Evolutionary conservation across 2,888 invertebrate species (phyloP).

Genomic region (Sesamia inferens): DNA sequence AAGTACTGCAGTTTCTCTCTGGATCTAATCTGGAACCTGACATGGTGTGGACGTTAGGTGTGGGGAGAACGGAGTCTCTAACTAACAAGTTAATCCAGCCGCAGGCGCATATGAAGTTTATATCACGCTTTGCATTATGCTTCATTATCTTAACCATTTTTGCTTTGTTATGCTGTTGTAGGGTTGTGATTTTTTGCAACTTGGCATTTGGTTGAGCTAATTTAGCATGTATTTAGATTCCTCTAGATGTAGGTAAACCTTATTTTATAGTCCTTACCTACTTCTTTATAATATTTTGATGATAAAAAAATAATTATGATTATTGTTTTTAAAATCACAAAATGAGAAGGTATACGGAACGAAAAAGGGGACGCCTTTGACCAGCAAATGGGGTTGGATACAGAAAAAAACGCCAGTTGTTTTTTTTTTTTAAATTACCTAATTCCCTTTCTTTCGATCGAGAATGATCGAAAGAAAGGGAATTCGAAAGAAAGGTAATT

Average conservation of each 20-base stretch:
- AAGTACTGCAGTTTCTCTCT: conserved; percentile 17
- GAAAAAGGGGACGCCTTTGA: not conserved
- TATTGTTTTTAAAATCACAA: not conserved
- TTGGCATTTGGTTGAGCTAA: conserved; percentile 2
- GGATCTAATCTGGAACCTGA: conserved; percentile 58
- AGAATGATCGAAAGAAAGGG: too few relatives aligned
- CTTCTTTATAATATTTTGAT: not conserved
- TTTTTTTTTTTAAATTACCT: not conserved
- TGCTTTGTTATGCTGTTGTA: conserved; percentile 82
- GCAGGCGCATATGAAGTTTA: conserved; percentile 84
- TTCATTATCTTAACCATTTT: conserved; percentile 87
- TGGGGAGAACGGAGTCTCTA: conserved; percentile 63
- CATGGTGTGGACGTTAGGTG: conserved; percentile 63
- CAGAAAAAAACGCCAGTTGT: not conserved
- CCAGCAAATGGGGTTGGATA: not conserved
- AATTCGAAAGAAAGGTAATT: too few relatives aligned
- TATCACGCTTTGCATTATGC: conserved; percentile 88
- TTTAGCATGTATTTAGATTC: not conserved
- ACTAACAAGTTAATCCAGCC: conserved; percentile 88
- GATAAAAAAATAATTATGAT: not conserved
- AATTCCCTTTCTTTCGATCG: not conserved
- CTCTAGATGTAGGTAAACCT: not conserved
- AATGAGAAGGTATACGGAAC: not conserved
- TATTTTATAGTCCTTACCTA: not conserved
- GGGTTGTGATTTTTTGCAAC: conserved; percentile 68